Evolutionary conservation across 2,113 vertebrate genomes (phyloP).

Genomic region (Nerophis lumbriciformis): DNA sequence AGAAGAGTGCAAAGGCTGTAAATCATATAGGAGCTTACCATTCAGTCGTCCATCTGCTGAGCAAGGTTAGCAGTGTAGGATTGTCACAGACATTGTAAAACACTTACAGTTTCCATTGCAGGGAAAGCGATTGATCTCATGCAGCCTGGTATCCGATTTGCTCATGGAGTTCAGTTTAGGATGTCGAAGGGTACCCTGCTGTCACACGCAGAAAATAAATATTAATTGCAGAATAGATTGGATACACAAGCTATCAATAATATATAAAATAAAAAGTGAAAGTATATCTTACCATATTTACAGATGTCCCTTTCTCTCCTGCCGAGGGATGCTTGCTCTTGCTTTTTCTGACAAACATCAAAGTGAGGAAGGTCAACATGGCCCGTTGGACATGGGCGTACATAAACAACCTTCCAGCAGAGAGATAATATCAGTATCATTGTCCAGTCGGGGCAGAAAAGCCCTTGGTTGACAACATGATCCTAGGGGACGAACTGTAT

Average conservation of each 20-base stretch:
- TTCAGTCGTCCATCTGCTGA: neutral
- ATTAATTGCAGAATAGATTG: slow-evolving; percentile 12
- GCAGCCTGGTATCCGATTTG: slow-evolving; percentile 76
- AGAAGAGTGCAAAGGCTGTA: slow-evolving; percentile 9
- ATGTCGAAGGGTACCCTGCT: slow-evolving; percentile 68
- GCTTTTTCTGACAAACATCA: slow-evolving; percentile 61
- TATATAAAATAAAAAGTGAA: slow-evolving; percentile 15
- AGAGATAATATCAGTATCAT: slow-evolving; percentile 49
- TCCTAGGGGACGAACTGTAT: neutral
- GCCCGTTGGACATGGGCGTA: slow-evolving; percentile 53
- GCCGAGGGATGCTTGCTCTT: slow-evolving; percentile 69
- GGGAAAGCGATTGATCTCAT: slow-evolving; percentile 72
- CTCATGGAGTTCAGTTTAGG: slow-evolving; percentile 76
- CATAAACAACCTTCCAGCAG: slow-evolving; percentile 32
- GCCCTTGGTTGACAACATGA: slow-evolving; percentile 51
- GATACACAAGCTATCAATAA: neutral
- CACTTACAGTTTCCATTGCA: slow-evolving; percentile 74
- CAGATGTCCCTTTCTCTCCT: slow-evolving; percentile 68
- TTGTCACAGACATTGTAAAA: slow-evolving; percentile 9
- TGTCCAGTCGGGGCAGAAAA: slow-evolving; percentile 37
- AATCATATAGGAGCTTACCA: slow-evolving; percentile 19
- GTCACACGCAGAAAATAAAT: slow-evolving; percentile 34
- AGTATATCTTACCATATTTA: slow-evolving; percentile 63
- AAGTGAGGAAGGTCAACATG: slow-evolving; percentile 52
- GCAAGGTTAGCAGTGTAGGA: neutral